phyloP scores from a whole-genome alignment of 1,140 invertebrate genomes.

The Diprion similis region DNA sequence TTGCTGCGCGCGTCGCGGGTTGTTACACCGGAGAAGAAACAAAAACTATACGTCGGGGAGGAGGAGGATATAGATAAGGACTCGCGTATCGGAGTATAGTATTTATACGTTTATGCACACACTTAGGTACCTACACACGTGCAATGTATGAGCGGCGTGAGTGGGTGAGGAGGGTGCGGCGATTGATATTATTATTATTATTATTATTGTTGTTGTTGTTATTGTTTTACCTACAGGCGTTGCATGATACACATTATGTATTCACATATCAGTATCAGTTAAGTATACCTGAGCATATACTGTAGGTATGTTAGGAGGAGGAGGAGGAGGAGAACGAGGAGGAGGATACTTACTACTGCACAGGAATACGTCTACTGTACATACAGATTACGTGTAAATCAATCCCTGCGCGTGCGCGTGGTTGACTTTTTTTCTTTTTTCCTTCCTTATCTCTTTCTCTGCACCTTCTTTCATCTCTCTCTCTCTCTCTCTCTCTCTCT shows the following conservation, averaged over 20 bases:
- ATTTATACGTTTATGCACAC: too few species aligned
- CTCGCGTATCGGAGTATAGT: background rate
- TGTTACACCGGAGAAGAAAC: conserved; percentile 22
- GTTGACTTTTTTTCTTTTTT: conserved; percentile 16
- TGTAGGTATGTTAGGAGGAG: too few species aligned
- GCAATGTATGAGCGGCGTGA: too few species aligned
- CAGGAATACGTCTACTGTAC: too few species aligned
- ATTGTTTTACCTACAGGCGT: too few species aligned
- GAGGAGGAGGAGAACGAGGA: too few species aligned
- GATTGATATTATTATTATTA: too few species aligned
- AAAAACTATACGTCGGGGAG: conserved; percentile 15
- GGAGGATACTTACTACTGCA: too few species aligned
- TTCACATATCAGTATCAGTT: conserved; percentile 10
- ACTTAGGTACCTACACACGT: too few species aligned
- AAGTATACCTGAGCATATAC: conserved; percentile 14
- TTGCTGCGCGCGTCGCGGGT: conserved; percentile 2
- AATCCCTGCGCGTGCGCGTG: background rate
- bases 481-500: conserved; percentile 25
- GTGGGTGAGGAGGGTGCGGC: too few species aligned
- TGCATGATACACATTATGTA: too few species aligned
- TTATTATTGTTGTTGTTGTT: too few species aligned
- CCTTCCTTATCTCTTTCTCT: conserved; percentile 24
- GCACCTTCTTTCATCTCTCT: conserved; percentile 14
- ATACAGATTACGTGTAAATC: background rate
- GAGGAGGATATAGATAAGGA: conserved; percentile 11